Evolutionary conservation across 1,140 invertebrate species (phyloP).

Genomic region (Megalopta genalis): DNA sequence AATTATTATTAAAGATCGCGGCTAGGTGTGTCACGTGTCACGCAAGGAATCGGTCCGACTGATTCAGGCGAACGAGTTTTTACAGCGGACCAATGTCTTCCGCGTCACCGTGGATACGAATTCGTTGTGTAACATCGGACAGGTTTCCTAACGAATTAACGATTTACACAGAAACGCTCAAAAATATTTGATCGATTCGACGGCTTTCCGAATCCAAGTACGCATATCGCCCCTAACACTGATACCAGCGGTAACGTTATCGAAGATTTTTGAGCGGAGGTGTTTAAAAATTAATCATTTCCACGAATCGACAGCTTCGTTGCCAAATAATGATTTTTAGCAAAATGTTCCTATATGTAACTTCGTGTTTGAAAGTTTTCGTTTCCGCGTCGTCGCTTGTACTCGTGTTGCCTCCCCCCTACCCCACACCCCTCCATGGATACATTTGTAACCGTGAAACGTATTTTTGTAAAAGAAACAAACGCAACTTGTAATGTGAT

Average conservation of each 20-base stretch:
- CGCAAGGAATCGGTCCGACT: background rate
- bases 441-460: slow-evolving; percentile 23
- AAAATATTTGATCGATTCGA: too few relatives aligned
- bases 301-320: slow-evolving; percentile 7
- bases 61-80: background rate
- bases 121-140: background rate
- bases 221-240: too few relatives aligned
- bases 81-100: background rate
- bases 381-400: slow-evolving; percentile 12
- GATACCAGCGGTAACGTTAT: too few relatives aligned
- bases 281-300: too few relatives aligned
- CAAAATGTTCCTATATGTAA: slow-evolving; percentile 41
- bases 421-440: too few relatives aligned
- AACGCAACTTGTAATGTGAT: slow-evolving; percentile 34
- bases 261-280: too few relatives aligned
- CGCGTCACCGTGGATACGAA: background rate
- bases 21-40: background rate
- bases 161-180: too few relatives aligned
- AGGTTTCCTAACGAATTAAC: too few relatives aligned
- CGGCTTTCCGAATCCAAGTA: too few relatives aligned
- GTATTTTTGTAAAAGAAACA: slow-evolving; percentile 30
- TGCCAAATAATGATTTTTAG: slow-evolving; percentile 32
- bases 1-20: too few relatives aligned
- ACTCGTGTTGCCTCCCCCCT: background rate
- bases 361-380: slow-evolving; percentile 11